These are phyloP conservation scores for Coranthus polyacanthus DNA, from an alignment of 2,797 vertebrate genomes.

Conservation along the genomic window DNA sequence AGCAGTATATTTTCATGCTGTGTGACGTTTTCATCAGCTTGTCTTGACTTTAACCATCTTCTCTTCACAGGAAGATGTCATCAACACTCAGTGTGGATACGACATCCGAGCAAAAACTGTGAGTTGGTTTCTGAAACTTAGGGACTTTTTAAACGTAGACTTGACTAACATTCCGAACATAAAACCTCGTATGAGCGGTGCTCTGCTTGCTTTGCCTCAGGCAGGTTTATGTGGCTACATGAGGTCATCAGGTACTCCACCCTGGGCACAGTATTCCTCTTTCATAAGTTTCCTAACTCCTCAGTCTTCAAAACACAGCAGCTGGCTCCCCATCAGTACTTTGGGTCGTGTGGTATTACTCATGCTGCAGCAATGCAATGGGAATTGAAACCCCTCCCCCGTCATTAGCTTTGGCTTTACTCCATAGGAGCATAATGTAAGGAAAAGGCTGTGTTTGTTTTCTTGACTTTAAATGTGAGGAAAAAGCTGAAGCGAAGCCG, in stretches of 20 bases:
- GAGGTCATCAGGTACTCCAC: slow-evolving; percentile 71
- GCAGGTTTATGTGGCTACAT: slow-evolving; percentile 34
- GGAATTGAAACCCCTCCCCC: slow-evolving; percentile 56
- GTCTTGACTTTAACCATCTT: slow-evolving; percentile 1
- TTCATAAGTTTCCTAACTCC: slow-evolving; percentile 52
- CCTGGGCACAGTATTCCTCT: slow-evolving; percentile 65
- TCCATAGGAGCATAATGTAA: slow-evolving; percentile 60
- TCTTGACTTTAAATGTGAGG: slow-evolving; percentile 46
- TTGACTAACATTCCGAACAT: slow-evolving; percentile 4
- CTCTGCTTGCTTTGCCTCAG: slow-evolving; percentile 19
- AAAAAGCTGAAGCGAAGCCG: slow-evolving; percentile 28
- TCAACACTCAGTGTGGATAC: slow-evolving; percentile 99
- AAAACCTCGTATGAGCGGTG: slow-evolving; percentile 8
- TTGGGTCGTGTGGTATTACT: slow-evolving; percentile 74
- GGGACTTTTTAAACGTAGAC: background rate
- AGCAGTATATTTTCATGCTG: background rate
- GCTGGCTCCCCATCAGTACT: slow-evolving; percentile 69
- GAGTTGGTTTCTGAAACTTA: slow-evolving; percentile 72
- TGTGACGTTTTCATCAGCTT: too few relatives aligned
- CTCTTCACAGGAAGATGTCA: slow-evolving; percentile 93
- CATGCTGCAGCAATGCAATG: slow-evolving; percentile 76
- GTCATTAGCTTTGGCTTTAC: slow-evolving; percentile 63
- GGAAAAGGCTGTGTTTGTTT: slow-evolving; percentile 68
- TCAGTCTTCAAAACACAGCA: slow-evolving; percentile 50
- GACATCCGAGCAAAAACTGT: slow-evolving; percentile 96